A percentile compares a stretch with the other conserved stretches of the same genome.
Conservation (phyloP, 1,140 invertebrate genomes). For the Lepeophtheirus salmonis region DNA sequence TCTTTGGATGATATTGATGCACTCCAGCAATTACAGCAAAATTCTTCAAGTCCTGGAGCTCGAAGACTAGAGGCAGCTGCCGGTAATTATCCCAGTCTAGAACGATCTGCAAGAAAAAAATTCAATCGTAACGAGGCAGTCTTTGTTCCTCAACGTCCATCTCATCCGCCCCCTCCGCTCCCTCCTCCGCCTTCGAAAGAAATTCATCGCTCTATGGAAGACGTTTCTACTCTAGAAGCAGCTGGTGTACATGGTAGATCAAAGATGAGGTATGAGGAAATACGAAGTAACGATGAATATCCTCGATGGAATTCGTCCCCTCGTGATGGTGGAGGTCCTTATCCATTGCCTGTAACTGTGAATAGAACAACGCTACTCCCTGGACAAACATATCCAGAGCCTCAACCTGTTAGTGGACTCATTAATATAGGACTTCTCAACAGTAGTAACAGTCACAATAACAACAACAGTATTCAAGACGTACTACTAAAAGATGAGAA, state of each 20-base stretch:
- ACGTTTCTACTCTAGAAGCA: conserved; percentile 6
- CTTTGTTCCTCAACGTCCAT: background rate
- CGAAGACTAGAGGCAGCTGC: background rate
- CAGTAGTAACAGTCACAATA: conserved; percentile 1
- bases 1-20: conserved; percentile 25
- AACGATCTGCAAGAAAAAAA: conserved; percentile 5
- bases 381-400: conserved; percentile 31
- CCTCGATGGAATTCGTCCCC: background rate
- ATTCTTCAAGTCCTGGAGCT: background rate
- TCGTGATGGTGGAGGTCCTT: background rate
- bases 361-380: conserved; percentile 25
- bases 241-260: conserved; percentile 5
- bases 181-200: background rate
- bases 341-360: background rate
- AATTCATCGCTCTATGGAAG: conserved; percentile 1
- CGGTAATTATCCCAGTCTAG: background rate
- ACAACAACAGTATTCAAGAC: background rate
- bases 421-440: background rate
- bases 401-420: conserved; percentile 17
- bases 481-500: too few relatives aligned
- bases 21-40: conserved; percentile 11
- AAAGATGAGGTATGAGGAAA: conserved; percentile 7
- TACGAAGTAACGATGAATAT: conserved; percentile 9
- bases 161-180: conserved; percentile 1
- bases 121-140: background rate